These are phyloP conservation scores for Cygnus atratus DNA, from an alignment of 2,113 vertebrate species.

Conservation along the genomic window DNA sequence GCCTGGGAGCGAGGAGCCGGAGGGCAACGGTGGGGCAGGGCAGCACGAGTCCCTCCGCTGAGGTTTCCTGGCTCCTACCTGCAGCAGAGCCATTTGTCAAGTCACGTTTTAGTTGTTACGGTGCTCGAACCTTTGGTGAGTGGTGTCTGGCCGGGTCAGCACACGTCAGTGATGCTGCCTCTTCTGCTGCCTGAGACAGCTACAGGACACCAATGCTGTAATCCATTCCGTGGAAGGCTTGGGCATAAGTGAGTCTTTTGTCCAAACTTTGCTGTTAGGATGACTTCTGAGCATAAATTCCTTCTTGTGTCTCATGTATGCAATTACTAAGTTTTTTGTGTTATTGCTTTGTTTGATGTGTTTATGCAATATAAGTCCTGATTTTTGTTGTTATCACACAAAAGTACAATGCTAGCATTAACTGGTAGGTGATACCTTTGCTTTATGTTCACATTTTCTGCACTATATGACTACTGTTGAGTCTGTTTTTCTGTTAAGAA, in stretches of 20 bases:
- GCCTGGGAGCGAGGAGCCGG: not conserved
- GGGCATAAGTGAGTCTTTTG: not conserved
- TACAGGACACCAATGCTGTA: not conserved
- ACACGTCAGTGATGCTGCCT: not conserved
- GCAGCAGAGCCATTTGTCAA: not conserved
- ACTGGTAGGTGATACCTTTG: not conserved
- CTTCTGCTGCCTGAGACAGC: not conserved
- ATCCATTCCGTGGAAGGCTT: not conserved
- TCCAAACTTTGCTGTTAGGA: not conserved
- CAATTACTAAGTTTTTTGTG: fast-evolving
- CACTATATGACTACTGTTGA: not conserved
- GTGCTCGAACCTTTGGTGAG: not conserved
- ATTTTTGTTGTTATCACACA: not conserved
- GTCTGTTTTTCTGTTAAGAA: not conserved
- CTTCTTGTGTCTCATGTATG: too few species aligned
- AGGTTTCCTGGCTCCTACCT: not conserved
- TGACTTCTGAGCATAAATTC: not conserved
- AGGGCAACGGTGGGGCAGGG: not conserved
- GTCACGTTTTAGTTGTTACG: not conserved
- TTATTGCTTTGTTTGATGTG: fast-evolving
- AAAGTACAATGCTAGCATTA: not conserved
- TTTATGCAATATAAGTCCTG: not conserved
- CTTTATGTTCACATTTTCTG: not conserved
- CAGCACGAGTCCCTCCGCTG: not conserved
- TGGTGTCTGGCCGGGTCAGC: not conserved